Evolutionary conservation across 2,113 vertebrate genomes (phyloP).

Genomic region (Dolichotis patagonum): DNA sequence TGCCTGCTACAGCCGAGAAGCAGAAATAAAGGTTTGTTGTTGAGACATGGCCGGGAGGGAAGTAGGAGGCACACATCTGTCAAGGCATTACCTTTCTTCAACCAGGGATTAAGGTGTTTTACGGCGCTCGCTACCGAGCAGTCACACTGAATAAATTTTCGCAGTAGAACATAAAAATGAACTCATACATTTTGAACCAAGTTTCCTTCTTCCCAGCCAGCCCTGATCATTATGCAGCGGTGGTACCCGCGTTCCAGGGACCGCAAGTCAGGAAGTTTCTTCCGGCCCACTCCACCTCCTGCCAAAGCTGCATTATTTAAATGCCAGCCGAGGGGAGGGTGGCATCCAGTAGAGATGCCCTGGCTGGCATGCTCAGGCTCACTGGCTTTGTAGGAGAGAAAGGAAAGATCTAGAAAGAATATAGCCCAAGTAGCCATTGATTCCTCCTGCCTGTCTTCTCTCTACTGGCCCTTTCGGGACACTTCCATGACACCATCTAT

Average conservation of each 20-base stretch:
- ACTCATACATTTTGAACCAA: slow-evolving; percentile 89
- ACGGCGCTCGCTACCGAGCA: slow-evolving; percentile 89
- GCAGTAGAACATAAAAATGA: slow-evolving; percentile 91
- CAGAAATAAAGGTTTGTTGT: slow-evolving; percentile 91
- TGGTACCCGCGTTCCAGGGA: slow-evolving; percentile 72
- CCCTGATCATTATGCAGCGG: slow-evolving; percentile 86
- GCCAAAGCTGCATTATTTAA: slow-evolving; percentile 82
- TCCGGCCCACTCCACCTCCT: slow-evolving; percentile 44
- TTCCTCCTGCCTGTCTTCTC: rapidly evolving
- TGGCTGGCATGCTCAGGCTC: background rate
- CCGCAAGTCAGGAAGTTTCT: slow-evolving; percentile 75
- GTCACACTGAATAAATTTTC: slow-evolving; percentile 93
- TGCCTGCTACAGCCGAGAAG: slow-evolving; percentile 90
- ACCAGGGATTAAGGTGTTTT: slow-evolving; percentile 94
- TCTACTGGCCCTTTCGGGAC: rapidly evolving
- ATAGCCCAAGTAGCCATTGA: too few species aligned
- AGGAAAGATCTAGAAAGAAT: background rate
- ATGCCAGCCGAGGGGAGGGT: slow-evolving; percentile 70
- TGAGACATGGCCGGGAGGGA: slow-evolving; percentile 94
- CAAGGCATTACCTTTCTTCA: slow-evolving; percentile 96
- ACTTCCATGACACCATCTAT: rapidly evolving
- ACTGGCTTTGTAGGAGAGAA: background rate
- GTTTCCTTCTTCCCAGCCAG: slow-evolving; percentile 87
- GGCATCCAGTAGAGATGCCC: background rate
- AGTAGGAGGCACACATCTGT: slow-evolving; percentile 96